phyloP scores from a whole-genome alignment of 2,888 invertebrate species.

The Chymomyza procnemis region DNA sequence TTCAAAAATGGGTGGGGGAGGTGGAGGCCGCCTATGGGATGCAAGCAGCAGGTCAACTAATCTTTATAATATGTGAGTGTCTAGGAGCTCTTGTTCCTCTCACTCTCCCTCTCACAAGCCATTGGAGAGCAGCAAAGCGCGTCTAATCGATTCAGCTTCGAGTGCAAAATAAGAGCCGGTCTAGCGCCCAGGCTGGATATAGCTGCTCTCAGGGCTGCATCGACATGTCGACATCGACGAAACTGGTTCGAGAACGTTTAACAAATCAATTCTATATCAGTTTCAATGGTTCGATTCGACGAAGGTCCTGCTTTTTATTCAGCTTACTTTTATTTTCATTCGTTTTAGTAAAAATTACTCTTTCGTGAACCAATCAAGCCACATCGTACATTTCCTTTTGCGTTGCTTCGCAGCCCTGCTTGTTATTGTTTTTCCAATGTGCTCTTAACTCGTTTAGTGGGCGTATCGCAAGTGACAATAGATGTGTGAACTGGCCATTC shows the following conservation, averaged over 20 bases:
- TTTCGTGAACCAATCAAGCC: too few species aligned
- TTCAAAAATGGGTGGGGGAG: constrained; percentile 19
- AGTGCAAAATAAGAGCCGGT: not conserved
- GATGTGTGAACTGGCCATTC: constrained; percentile 38
- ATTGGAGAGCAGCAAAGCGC: constrained; percentile 45
- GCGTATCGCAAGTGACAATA: constrained; percentile 62
- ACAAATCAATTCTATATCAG: too few species aligned
- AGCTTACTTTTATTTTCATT: not conserved
- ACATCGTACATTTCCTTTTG: not conserved
- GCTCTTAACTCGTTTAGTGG: constrained; percentile 54
- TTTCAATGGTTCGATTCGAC: too few species aligned
- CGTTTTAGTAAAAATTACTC: too few species aligned
- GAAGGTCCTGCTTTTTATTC: constrained; percentile 10
- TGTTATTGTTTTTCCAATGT: constrained; percentile 21
- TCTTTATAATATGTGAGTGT: constrained; percentile 30
- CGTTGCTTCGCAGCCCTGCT: not conserved
- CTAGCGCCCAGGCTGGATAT: not conserved
- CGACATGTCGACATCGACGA: not conserved
- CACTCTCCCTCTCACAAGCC: constrained; percentile 2
- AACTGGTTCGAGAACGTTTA: not conserved
- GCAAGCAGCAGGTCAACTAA: constrained; percentile 44
- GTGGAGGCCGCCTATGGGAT: too few species aligned
- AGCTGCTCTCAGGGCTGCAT: not conserved
- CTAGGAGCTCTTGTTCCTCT: not conserved
- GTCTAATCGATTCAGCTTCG: constrained; percentile 49